A percentile compares a stretch with the other conserved stretches of the same genome.
These are phyloP conservation scores for Lasiurus cinereus DNA, from an alignment of 2,113 vertebrate species.

Conservation along the genomic window DNA sequence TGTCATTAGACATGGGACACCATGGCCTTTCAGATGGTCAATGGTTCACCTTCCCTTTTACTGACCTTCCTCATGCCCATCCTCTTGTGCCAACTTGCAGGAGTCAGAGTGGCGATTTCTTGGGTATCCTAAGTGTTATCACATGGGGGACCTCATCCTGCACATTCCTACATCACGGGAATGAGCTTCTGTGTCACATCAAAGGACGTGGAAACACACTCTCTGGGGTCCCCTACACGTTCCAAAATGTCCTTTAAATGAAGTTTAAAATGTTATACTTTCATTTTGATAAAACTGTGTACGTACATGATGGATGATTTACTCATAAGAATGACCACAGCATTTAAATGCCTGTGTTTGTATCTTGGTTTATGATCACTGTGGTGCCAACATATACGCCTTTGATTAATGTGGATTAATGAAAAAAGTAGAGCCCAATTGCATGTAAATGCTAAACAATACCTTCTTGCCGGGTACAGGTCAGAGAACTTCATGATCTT, in stretches of 20 bases:
- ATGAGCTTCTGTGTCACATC: neutral
- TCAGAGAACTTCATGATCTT: neutral
- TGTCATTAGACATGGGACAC: neutral
- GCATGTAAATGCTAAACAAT: neutral
- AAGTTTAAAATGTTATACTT: neutral
- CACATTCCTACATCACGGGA: neutral
- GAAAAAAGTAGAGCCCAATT: neutral
- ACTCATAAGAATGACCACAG: fast-evolving
- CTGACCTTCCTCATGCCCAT: neutral
- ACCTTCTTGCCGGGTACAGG: neutral
- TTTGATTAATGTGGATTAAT: neutral
- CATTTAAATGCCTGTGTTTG: neutral
- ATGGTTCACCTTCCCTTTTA: fast-evolving
- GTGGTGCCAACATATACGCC: neutral
- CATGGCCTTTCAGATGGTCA: neutral
- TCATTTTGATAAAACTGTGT: neutral
- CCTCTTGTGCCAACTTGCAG: neutral
- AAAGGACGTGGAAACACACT: neutral
- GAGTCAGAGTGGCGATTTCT: neutral
- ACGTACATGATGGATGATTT: neutral
- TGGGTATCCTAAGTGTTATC: neutral
- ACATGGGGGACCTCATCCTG: neutral
- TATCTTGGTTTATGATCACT: neutral
- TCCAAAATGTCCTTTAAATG: neutral
- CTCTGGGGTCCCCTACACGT: neutral